Evolutionary conservation across 2,797 vertebrate genomes (phyloP).

Genomic region (Acanthurus lineatus): DNA sequence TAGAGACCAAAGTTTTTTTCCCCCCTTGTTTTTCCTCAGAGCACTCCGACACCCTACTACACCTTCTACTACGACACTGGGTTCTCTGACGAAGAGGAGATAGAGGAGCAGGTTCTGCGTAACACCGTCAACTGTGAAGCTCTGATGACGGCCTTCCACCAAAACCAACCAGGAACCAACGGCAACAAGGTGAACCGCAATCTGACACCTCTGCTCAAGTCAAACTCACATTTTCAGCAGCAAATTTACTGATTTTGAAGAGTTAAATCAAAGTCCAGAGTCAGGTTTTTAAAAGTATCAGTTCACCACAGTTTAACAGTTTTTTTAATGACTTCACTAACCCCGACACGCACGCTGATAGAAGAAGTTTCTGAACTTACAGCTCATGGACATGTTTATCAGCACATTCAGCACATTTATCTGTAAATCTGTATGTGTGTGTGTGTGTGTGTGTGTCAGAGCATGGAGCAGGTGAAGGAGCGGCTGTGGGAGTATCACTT

Average conservation of each 20-base stretch:
- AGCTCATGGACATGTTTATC: too few species aligned
- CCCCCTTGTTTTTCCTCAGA: conserved; percentile 54
- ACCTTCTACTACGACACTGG: conserved; percentile 85
- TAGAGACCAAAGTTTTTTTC: not conserved
- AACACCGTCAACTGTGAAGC: conserved; percentile 87
- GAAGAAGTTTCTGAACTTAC: too few species aligned
- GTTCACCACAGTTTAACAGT: too few species aligned
- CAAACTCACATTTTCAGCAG: not conserved
- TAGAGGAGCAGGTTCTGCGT: conserved; percentile 81
- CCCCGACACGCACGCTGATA: too few species aligned
- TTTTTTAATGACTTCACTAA: too few species aligned
- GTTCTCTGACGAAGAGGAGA: conserved; percentile 75
- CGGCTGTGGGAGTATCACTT: conserved; percentile 94
- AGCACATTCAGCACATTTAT: too few species aligned
- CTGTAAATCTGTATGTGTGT: too few species aligned
- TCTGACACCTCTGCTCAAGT: not conserved
- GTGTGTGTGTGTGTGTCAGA: conserved; percentile 77
- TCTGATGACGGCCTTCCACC: conserved; percentile 87
- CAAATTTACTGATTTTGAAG: too few species aligned
- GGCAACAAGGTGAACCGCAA: conserved; percentile 74
- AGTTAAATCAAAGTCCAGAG: too few species aligned
- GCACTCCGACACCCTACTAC: conserved; percentile 81
- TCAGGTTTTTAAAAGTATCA: too few species aligned
- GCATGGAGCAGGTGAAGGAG: conserved; percentile 88
- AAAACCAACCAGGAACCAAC: conserved; percentile 72